Evolutionary conservation across 2,113 vertebrate species (phyloP), one percentile per base, ranked within the genome.

Genomic region (Tangachromis dhanisi): DNA sequence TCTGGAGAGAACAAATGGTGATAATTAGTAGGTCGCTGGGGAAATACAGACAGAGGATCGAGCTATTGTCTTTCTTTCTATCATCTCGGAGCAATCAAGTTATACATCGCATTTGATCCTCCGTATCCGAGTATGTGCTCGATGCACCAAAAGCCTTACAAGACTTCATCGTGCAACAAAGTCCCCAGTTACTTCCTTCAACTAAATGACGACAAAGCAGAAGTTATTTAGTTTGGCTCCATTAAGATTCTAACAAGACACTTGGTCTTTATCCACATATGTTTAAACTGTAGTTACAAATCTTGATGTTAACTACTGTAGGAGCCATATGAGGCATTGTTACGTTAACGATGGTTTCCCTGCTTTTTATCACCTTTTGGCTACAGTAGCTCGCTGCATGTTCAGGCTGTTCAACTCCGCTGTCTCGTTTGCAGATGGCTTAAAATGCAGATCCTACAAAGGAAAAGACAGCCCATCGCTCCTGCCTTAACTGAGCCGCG

Each of bases 1-100:
- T 87, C 6, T 24, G 17, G 76, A 8, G 71, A 61, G 63, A 87
- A 92, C 47, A 89, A 91, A 92, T 83, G 17, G 81, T 63, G 35
- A 92, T 89, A 84, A 90, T 80, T 6, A 78, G 47, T 38, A 86
- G 83, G 59, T 83, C 83, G 89, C 82, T 92, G 89, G 88, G 76
- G 55, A 83, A 86, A 83, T 42, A 45, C 88, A 88, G 71, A 86
- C 42, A 49, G 31, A 63, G 61, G 29, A 71, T 49, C 29, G 38
- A 5, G 38, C 49, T 33, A 11, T 49, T 78, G 35, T 47, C 47
- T 81, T 7, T 61, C 38, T 3, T 79, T 53, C 57, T 19, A 49
- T 76, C 16, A 5, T 47, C 42, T 49, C 9, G 0, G 16, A 76
- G 17, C 29, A 49, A 29, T 49, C 14, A 11, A 49, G 42, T 76